A percentile compares a stretch with the other conserved stretches of the same genome.
Evolutionary conservation across 1,140 invertebrate genomes (phyloP).

Genomic region (Acromyrmex charruanus): DNA sequence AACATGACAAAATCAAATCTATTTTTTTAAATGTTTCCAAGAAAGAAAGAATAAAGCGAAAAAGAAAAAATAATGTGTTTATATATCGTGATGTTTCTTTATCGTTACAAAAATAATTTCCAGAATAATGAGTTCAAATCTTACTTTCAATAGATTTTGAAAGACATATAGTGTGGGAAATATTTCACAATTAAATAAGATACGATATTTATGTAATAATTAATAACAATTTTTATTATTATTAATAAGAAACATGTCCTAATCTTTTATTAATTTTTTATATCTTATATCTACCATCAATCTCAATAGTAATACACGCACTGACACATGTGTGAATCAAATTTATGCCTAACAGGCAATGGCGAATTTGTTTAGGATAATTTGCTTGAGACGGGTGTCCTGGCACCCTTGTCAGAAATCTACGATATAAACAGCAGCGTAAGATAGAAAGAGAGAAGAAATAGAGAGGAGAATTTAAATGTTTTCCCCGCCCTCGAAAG

Average conservation of each 20-base stretch:
- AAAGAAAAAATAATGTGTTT: neutral
- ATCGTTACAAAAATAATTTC: neutral
- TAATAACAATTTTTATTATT: constrained; percentile 14
- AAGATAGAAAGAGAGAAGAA: constrained; percentile 20
- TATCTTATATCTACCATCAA: neutral
- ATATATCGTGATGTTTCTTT: neutral
- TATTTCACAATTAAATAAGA: neutral
- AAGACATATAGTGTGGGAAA: neutral
- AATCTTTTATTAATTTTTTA: constrained; percentile 5
- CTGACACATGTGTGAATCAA: neutral
- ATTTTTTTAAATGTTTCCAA: neutral
- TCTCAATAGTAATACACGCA: neutral
- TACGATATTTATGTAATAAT: neutral
- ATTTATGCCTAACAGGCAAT: constrained; percentile 24
- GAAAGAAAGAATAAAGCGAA: neutral
- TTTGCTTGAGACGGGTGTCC: constrained; percentile 20
- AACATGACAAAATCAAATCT: neutral
- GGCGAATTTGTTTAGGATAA: constrained; percentile 51
- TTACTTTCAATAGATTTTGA: neutral
- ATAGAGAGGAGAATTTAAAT: constrained; percentile 56
- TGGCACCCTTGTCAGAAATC: constrained; percentile 52
- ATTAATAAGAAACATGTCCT: neutral
- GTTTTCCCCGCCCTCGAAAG: constrained; percentile 46
- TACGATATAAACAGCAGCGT: constrained; percentile 34
- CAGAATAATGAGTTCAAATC: neutral